These are phyloP conservation scores for Sarcophaga caerulescens DNA, from an alignment of 2,888 invertebrate genomes.

Conservation along the genomic window DNA sequence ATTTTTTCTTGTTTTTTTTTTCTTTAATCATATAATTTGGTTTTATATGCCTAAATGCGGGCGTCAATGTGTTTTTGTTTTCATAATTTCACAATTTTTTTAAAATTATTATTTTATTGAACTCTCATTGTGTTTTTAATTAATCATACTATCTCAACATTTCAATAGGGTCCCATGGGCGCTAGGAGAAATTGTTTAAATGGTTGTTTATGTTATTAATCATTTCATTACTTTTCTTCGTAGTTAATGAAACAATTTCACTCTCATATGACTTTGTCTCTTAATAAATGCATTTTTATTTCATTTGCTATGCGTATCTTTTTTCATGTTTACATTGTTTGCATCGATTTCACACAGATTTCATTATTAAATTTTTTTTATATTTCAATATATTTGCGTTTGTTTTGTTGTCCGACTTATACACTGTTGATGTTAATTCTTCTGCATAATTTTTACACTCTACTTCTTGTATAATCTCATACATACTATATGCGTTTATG, in stretches of 20 bases:
- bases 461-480: slow-evolving; percentile 11
- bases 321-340: slow-evolving; percentile 55
- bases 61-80: slow-evolving; percentile 2
- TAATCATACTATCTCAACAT: neutral
- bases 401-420: neutral
- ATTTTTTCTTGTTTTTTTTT: slow-evolving; percentile 36
- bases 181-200: slow-evolving; percentile 71
- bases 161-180: slow-evolving; percentile 77
- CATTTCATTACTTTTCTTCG: slow-evolving; percentile 63
- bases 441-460: neutral
- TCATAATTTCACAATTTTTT: slow-evolving; percentile 2
- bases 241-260: slow-evolving; percentile 32
- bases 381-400: slow-evolving; percentile 14
- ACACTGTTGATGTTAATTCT: neutral
- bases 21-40: slow-evolving; percentile 37
- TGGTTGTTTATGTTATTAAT: slow-evolving; percentile 52
- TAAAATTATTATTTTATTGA: neutral
- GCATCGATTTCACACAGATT: neutral
- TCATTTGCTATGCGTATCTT: slow-evolving; percentile 66
- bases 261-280: slow-evolving; percentile 11
- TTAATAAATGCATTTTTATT: slow-evolving; percentile 24
- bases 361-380: slow-evolving; percentile 28
- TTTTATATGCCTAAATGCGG: slow-evolving; percentile 22
- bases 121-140: neutral
- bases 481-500: slow-evolving; percentile 6